Base-by-base conservation (phyloP, 2,888 invertebrate genomes). In the Frankliniella fusca region DNA sequence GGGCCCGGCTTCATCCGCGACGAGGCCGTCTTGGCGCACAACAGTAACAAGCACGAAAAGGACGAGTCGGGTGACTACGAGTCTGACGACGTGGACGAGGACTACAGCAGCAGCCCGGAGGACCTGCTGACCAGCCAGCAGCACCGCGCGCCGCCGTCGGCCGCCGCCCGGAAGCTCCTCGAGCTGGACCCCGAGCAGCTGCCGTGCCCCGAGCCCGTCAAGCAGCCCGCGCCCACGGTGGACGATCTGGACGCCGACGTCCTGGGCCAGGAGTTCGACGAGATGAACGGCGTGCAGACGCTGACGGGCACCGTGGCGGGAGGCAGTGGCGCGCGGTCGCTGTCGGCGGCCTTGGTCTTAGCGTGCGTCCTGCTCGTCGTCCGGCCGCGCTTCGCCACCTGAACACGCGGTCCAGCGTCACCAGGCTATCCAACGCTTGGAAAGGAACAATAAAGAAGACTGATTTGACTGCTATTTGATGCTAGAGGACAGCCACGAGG, bases 151-250 rank as follows among this genome's bases (percentile, higher is more conserved):
- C 70, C 70, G 70, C 23, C 27, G 27, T 12, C 23, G 27, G 70
- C 23, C 27, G 70, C 70, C 7, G 23, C 27, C 1, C 70, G 70
- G 11, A 23, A 12, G 10, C 23, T 76, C 70, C 12, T 76, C 23
- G 70, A 76, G 23, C 70, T 76, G 70, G 70, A 76, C 70, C 70
- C 70, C 5, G 70, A 76, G 27, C n/a, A 27, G 70, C 70, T 76
- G 70, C 70, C 70, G 70, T 76, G 70, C 70, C 70, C 70, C 10
- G 23, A 76, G 70, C 70, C 70, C 23, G 70, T 76, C 70, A 76
- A 76, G 70, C 23, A 23, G 9, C 70, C 70, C 27, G 7, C 70
- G 8, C 23, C 70, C 70, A 76, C 70, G 23, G 12, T 23, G 15
- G 61, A 61, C 15, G 61, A 61, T 27, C 23, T 27, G 5, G 27